A percentile compares a stretch with the other conserved stretches of the same genome.
phyloP scores from a whole-genome alignment of 2,113 vertebrate species.

The Gymnarchus niloticus region DNA sequence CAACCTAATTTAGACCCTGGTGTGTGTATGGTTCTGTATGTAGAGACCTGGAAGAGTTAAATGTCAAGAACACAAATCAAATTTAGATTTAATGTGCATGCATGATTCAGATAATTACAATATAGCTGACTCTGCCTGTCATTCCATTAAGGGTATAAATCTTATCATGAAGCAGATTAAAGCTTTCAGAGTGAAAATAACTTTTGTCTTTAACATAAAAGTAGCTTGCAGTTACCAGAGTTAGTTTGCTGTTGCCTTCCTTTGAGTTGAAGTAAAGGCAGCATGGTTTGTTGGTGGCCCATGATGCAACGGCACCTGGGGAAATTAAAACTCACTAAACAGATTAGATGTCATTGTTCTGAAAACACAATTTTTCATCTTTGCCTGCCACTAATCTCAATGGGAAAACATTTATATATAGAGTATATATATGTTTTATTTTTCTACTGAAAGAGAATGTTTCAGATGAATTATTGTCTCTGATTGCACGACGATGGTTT shows the following conservation, averaged over 20 bases:
- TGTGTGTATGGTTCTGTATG: constrained; percentile 41
- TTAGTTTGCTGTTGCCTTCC: background rate
- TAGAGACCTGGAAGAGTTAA: constrained; percentile 21
- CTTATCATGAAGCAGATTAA: constrained; percentile 43
- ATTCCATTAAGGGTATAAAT: constrained; percentile 34
- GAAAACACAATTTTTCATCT: constrained; percentile 69
- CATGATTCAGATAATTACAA: constrained; percentile 29
- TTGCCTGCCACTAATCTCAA: constrained; percentile 56
- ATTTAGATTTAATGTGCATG: constrained; percentile 39
- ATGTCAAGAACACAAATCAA: constrained; percentile 48
- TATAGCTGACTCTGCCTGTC: constrained; percentile 27
- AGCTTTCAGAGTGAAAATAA: constrained; percentile 44
- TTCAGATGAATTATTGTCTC: constrained; percentile 43
- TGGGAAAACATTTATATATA: constrained; percentile 3
- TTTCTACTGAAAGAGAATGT: constrained; percentile 32
- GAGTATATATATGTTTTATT: background rate
- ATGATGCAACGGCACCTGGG: constrained; percentile 54
- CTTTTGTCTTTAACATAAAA: constrained; percentile 35
- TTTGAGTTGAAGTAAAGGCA: constrained; percentile 16
- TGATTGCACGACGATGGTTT: constrained; percentile 61
- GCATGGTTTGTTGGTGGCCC: constrained; percentile 43
- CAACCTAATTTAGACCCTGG: constrained; percentile 43
- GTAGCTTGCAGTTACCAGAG: background rate
- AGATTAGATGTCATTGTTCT: constrained; percentile 65
- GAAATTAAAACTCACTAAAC: constrained; percentile 72